Conservation (phyloP, 2,888 invertebrate genomes). For the Apodemia mormo region DNA sequence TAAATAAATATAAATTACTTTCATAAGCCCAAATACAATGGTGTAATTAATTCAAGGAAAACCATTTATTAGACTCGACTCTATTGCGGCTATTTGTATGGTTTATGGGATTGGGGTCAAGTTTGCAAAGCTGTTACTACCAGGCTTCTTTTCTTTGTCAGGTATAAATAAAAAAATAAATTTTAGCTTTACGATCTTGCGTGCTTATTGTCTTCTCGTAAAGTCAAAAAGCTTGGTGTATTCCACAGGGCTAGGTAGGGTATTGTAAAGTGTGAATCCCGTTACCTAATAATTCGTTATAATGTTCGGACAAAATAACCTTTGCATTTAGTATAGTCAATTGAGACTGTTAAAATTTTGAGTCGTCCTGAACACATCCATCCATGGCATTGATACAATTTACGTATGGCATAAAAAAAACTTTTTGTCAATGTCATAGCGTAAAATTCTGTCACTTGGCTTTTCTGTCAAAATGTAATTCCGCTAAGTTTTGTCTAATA, state of each 20-base stretch:
- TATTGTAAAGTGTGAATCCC: too few relatives aligned
- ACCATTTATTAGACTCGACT: neutral
- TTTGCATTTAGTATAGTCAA: too few relatives aligned
- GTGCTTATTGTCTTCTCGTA: neutral
- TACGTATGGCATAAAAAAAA: too few relatives aligned
- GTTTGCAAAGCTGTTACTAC: neutral
- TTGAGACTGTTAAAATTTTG: too few relatives aligned
- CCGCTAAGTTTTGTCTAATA: too few relatives aligned
- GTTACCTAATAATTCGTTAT: too few relatives aligned
- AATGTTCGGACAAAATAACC: too few relatives aligned
- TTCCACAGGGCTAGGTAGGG: neutral
- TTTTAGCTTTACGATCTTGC: neutral
- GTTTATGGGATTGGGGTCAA: neutral
- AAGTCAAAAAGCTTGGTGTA: neutral
- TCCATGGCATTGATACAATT: too few relatives aligned
- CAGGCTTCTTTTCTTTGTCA: neutral
- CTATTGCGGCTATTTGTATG: neutral
- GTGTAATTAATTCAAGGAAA: conserved; percentile 5
- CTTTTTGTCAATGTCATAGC: too few relatives aligned
- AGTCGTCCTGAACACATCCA: too few relatives aligned
- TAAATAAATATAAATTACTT: neutral
- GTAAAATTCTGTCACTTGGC: too few relatives aligned
- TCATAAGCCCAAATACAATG: conserved; percentile 1
- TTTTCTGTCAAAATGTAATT: too few relatives aligned
- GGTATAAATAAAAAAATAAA: neutral